These are phyloP conservation scores for Penaeus japonicus DNA, from an alignment of 1,140 invertebrate species.

Conservation along the genomic window DNA sequence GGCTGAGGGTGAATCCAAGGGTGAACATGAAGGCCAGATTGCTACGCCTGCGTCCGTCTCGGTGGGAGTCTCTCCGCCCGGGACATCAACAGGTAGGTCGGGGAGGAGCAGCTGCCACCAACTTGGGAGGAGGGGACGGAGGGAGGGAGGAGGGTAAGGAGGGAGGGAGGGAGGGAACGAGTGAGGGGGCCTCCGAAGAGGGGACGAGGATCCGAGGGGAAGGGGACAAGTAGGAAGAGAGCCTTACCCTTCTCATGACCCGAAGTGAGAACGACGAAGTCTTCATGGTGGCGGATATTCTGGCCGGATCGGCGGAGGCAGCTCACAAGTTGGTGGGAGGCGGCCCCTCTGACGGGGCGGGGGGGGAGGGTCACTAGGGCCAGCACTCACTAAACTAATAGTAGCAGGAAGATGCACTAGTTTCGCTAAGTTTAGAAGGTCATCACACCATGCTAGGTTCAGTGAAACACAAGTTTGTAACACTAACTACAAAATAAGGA, in stretches of 20 bases:
- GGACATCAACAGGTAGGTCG: constrained; percentile 27
- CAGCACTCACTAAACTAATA: constrained; percentile 18
- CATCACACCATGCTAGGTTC: constrained; percentile 43
- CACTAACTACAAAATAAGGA: constrained; percentile 41
- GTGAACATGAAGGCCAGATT: too few relatives aligned
- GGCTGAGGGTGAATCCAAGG: too few relatives aligned
- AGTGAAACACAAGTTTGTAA: constrained; percentile 36
- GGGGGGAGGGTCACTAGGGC: constrained; percentile 11
- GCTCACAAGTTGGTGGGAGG: constrained; percentile 15
- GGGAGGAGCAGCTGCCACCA: background rate
- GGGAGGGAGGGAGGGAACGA: background rate
- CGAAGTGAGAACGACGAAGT: constrained; percentile 79
- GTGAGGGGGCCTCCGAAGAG: background rate
- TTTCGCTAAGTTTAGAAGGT: constrained; percentile 30
- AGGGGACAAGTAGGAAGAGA: background rate
- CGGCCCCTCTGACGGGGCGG: background rate
- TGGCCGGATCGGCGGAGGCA: constrained; percentile 20
- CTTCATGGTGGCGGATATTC: constrained; percentile 71
- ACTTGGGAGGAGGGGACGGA: constrained; percentile 41
- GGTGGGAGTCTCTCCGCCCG: background rate
- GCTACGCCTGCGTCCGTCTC: too few relatives aligned
- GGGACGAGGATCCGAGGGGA: background rate
- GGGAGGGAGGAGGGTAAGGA: constrained; percentile 64
- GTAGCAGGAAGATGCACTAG: constrained; percentile 29
- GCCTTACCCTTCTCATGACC: constrained; percentile 79